These are phyloP conservation scores for Macrochelys suwanniensis DNA, from an alignment of 2,797 vertebrate genomes.

Conservation along the genomic window DNA sequence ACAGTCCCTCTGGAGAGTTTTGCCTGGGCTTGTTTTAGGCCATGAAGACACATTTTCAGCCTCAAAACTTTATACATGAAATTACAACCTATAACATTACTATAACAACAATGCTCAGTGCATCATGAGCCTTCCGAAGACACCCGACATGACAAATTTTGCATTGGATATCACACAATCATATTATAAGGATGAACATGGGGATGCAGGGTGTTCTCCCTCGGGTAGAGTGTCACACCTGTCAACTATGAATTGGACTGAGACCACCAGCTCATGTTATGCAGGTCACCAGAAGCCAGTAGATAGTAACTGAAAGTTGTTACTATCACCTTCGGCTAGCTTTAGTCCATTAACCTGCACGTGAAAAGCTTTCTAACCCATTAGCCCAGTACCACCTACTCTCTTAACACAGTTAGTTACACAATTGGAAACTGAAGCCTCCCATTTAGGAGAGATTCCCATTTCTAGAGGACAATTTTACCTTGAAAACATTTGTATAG, in stretches of 20 bases:
- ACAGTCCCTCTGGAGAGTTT: too few species aligned
- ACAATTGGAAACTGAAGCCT: neutral
- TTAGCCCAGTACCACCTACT: neutral
- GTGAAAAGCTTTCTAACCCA: neutral
- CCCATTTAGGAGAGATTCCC: neutral
- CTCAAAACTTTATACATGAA: too few species aligned
- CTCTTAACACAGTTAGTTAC: neutral
- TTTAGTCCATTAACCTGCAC: neutral
- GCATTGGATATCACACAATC: too few species aligned
- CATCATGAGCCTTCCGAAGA: too few species aligned
- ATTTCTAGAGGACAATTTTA: neutral
- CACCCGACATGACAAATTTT: too few species aligned
- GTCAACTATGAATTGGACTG: accelerated
- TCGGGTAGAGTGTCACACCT: too few species aligned
- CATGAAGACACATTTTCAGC: too few species aligned
- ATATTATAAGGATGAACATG: too few species aligned
- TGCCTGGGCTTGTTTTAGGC: too few species aligned
- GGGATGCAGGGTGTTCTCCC: too few species aligned
- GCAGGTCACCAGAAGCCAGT: accelerated
- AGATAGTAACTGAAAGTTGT: accelerated
- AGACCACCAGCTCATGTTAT: accelerated
- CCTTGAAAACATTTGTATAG: neutral
- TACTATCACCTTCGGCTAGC: accelerated
- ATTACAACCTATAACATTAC: too few species aligned
- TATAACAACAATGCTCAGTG: too few species aligned